A percentile compares a stretch with the other conserved stretches of the same genome.
Evolutionary conservation across 2,888 invertebrate genomes (phyloP).

Genomic region (Andrena camellia): DNA sequence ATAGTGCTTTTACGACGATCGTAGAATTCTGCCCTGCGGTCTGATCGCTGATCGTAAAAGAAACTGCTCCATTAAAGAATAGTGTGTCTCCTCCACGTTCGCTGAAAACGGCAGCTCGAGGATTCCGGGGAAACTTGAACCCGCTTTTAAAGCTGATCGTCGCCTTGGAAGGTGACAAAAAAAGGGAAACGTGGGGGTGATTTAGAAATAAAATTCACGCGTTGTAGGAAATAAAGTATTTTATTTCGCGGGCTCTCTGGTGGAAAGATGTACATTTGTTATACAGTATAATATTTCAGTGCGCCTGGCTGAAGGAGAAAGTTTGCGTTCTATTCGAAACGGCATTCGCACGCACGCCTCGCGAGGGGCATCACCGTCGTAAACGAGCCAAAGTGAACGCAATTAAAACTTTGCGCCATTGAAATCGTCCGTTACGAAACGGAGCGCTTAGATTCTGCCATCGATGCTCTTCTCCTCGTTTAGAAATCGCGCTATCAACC

Average conservation of each 20-base stretch:
- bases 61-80: not conserved
- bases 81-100: not conserved
- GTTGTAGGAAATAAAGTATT: not conserved
- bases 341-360: constrained; percentile 38
- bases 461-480: constrained; percentile 1
- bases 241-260: not conserved
- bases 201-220: too few relatives aligned
- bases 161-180: too few relatives aligned
- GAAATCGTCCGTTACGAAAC: constrained; percentile 20
- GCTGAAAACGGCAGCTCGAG: too few relatives aligned
- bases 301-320: constrained; percentile 25
- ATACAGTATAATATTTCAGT: too few relatives aligned
- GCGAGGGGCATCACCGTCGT: constrained; percentile 12
- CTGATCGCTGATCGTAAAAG: constrained; percentile 2
- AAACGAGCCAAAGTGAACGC: constrained; percentile 11
- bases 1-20: constrained; percentile 11
- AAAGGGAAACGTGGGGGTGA: too few relatives aligned
- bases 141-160: too few relatives aligned
- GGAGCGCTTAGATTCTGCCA: not conserved
- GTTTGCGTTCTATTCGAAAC: constrained; percentile 30
- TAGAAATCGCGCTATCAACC: not conserved
- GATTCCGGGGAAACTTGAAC: too few relatives aligned
- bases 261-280: not conserved
- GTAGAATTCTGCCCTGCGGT: not conserved
- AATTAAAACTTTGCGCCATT: constrained; percentile 44